Base-by-base conservation (phyloP, 2,797 vertebrate species). In the Catostomus latipinnis region DNA sequence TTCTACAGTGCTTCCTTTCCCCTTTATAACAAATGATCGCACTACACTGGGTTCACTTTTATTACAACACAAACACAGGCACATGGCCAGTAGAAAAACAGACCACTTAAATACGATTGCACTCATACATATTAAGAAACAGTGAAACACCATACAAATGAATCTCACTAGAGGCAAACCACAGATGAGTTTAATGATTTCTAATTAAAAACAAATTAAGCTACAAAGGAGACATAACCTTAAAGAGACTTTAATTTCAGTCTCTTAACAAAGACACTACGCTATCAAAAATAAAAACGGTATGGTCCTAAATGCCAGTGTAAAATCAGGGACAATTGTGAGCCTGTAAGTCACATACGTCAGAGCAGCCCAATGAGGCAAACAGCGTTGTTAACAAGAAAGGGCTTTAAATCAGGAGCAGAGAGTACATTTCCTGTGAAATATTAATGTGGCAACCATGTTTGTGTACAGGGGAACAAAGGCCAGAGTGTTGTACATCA, bases 371-470 rank as follows among this genome's bases (percentile, higher is more conserved):
- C 89, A 90, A 91, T 80, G 87, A 89, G 90, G 92, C 90, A 92
- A 92, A 91, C 89, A 89, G 90, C 88, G 87, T 88, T 90, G 92
- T 93, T 94, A 94, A 94, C 93, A 93, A 92, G 92, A 90, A 91
- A 91, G 90, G 87, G 92, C 91, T 90, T 92, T 93, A 92, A 93
- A 93, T 94, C 94, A 92, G 89, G 86, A 91, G 91, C 88, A 81
- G 54, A 60, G 90, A 92, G 92, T 91, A 90, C 89, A 91, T 91
- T 91, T 91, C 88, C 87, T 87, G 90, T 94, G 87, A 94, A 94
- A 94, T 93, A 94, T 95, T 94, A 87, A 94, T 94, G 92, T 91
- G 88, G 89, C 92, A 93, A 92, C 88, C 91, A 90, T 93, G 92
- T 93, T 94, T 93, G 92, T 93, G 92, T 92, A 90, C 91, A 82